Base-by-base conservation (phyloP, 1,140 invertebrate genomes). In the Meteorus sp. region DNA sequence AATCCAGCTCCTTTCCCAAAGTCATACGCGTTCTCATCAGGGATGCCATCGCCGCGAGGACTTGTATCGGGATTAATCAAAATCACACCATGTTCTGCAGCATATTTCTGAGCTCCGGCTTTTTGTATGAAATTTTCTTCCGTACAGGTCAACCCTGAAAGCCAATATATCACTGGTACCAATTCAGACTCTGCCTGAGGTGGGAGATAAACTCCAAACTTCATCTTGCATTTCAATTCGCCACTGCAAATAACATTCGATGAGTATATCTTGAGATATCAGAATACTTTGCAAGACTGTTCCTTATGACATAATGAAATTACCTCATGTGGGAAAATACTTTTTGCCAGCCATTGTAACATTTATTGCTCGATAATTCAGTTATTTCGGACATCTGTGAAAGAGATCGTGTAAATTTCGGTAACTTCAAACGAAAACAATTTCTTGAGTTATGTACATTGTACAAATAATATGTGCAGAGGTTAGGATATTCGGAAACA, bases 91-190 rank as follows among this genome's bases (percentile, higher is more conserved):
- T 92, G 81, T 72, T 95, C 81, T 20, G 92, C 83, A 45, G 95
- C 95, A 71, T 88, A 88, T 76, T 85, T 85, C 82, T 99, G 97
- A 63, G 91, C 89, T 31, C 95, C 96, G 45, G 94, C 87, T 82
- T 99, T 99, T 48, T 92, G 88, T 47, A 98, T 91, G 74, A 98
- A 98, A 82, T 99, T 99, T 68, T 94, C 88, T 76, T 99, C 97
- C 22, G 88, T 97, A 74, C 97, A 99, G 0, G 92, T 95, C 4
- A 99, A 80, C 8, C 96, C 96, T 44, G 96, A 98, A 0, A 99
- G 81, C 84, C 90, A 99, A 75, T 95, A 98, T 3, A 99, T 84
- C 5, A 96, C 91, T 27, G 95, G 94, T 13, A 83, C 76, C 67
- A 81, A 76, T 11, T 82, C 82, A 48, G 84, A 81, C 55, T 90